Conservation (phyloP, 1,140 invertebrate species). For the Brachionus plicatilis region DNA sequence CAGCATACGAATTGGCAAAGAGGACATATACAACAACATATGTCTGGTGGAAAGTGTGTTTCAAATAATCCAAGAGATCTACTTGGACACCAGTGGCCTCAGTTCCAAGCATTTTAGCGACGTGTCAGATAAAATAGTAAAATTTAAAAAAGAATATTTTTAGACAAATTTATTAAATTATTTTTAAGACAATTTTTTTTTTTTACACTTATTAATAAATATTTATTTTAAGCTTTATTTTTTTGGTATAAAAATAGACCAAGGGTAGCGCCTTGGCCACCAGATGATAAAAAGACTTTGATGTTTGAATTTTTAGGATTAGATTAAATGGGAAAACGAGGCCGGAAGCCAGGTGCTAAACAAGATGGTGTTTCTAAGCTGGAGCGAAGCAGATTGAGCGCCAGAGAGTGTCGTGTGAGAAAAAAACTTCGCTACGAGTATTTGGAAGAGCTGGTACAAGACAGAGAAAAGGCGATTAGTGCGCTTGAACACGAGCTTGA, state of each 20-base stretch:
- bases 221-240: not conserved
- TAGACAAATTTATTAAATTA: not conserved
- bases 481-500: slow-evolving; percentile 74
- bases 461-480: slow-evolving; percentile 86
- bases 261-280: not conserved
- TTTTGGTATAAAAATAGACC: not conserved
- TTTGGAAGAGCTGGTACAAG: slow-evolving; percentile 84
- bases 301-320: too few species aligned
- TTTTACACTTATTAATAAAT: not conserved
- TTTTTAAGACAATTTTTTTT: not conserved
- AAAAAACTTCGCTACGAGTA: slow-evolving; percentile 96
- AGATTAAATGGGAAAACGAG: slow-evolving; percentile 37
- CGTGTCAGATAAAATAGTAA: not conserved
- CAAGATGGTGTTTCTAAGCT: slow-evolving; percentile 88
- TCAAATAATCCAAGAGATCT: not conserved
- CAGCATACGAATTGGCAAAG: not conserved
- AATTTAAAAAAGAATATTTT: slow-evolving; percentile 28
- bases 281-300: too few species aligned
- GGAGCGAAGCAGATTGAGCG: slow-evolving; percentile 89
- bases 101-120: slow-evolving; percentile 33
- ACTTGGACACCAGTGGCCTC: not conserved
- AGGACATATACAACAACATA: slow-evolving; percentile 13
- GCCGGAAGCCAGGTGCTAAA: slow-evolving; percentile 62
- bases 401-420: slow-evolving; percentile 86
- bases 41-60: not conserved